phyloP scores from a whole-genome alignment of 2,113 vertebrate species.

The Acanthisitta chloris region DNA sequence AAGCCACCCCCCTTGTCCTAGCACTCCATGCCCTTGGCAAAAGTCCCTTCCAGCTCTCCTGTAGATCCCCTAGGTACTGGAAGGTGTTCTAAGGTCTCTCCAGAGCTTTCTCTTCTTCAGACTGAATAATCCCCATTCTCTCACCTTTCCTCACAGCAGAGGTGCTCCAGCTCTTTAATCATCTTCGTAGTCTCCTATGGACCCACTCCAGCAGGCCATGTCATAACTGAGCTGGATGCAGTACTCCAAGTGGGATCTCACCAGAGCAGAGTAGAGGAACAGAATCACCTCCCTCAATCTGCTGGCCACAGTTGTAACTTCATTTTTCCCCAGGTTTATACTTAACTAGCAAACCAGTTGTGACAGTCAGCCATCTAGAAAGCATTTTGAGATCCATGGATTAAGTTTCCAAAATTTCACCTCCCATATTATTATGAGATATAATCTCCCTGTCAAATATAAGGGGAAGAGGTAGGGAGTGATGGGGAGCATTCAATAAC shows the following conservation, averaged over 20 bases:
- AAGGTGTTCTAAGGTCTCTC: neutral
- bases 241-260: neutral
- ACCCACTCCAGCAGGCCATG: neutral
- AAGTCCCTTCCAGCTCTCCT: neutral
- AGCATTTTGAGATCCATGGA: neutral
- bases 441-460: neutral
- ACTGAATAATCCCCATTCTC: neutral
- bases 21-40: neutral
- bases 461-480: neutral
- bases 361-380: neutral
- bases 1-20: neutral
- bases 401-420: neutral
- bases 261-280: too few relatives aligned
- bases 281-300: neutral
- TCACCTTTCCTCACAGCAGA: neutral
- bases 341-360: neutral
- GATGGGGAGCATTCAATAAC: neutral
- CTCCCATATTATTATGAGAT: neutral
- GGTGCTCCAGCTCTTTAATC: neutral
- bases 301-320: neutral
- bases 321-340: neutral
- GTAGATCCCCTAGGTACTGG: neutral
- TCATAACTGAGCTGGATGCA: neutral
- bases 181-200: neutral
- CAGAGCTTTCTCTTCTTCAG: neutral